phyloP scores from a whole-genome alignment of 2,888 invertebrate species.

The Liposcelis brunnea region DNA sequence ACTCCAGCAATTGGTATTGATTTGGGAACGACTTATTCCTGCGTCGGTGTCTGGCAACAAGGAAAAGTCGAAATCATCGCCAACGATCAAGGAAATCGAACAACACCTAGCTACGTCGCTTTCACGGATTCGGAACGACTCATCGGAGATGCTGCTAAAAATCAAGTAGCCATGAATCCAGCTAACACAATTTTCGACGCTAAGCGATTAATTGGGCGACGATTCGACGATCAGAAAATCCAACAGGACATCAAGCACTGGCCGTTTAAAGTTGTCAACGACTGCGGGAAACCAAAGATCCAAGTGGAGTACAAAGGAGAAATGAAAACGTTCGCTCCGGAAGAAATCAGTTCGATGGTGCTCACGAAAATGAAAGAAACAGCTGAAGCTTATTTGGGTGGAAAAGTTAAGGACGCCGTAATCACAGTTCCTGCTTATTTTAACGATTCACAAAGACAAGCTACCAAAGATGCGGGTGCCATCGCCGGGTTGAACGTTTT shows the following conservation, averaged over 20 bases:
- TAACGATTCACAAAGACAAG: slow-evolving; percentile 56
- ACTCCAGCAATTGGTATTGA: slow-evolving; percentile 39
- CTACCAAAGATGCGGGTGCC: slow-evolving; percentile 68
- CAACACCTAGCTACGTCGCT: slow-evolving; percentile 49
- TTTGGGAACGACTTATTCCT: slow-evolving; percentile 38
- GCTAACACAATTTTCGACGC: slow-evolving; percentile 28
- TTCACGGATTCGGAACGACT: slow-evolving; percentile 37
- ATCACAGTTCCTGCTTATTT: slow-evolving; percentile 54
- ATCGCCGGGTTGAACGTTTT: slow-evolving; percentile 73
- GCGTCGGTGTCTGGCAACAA: slow-evolving; percentile 32
- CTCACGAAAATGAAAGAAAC: slow-evolving; percentile 43
- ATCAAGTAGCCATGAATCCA: slow-evolving; percentile 30
- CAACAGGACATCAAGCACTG: slow-evolving; percentile 67
- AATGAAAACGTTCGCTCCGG: slow-evolving; percentile 43
- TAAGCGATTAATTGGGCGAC: slow-evolving; percentile 41
- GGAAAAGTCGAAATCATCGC: slow-evolving; percentile 51
- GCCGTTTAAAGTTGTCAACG: slow-evolving; percentile 58
- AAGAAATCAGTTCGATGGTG: slow-evolving; percentile 53
- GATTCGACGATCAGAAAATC: slow-evolving; percentile 50
- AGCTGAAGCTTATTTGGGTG: slow-evolving; percentile 52
- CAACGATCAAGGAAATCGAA: slow-evolving; percentile 57
- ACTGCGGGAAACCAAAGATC: slow-evolving; percentile 47
- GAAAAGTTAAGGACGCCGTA: slow-evolving; percentile 47
- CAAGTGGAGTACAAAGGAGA: slow-evolving; percentile 47
- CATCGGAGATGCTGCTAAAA: slow-evolving; percentile 30